phyloP scores from a whole-genome alignment of 2,888 invertebrate genomes.

The Ochropacha duplaris region DNA sequence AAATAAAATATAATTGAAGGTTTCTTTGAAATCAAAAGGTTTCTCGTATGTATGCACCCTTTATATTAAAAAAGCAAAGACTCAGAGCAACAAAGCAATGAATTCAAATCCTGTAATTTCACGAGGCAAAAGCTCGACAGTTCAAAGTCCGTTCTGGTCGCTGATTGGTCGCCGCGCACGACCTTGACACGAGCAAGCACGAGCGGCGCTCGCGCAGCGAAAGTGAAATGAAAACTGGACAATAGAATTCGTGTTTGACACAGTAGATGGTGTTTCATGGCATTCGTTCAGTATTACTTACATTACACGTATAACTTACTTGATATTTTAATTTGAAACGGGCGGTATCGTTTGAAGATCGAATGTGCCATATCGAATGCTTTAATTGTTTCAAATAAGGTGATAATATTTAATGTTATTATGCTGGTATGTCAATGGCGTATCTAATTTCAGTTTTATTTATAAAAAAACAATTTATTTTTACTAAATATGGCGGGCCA shows the following conservation, averaged over 20 bases:
- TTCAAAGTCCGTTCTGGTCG: neutral
- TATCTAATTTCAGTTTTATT: neutral
- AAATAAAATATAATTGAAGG: too few species aligned
- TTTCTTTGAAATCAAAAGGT: too few species aligned
- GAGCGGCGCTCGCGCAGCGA: conserved; percentile 36
- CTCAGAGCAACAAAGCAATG: too few species aligned
- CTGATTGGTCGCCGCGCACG: conserved; percentile 10
- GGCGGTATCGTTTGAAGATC: neutral
- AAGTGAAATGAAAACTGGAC: conserved; percentile 47
- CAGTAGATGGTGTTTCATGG: neutral
- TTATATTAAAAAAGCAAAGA: too few species aligned
- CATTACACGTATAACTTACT: conserved; percentile 1
- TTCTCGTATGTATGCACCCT: too few species aligned
- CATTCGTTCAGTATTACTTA: neutral
- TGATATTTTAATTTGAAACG: neutral
- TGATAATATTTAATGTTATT: neutral
- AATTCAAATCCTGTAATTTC: neutral
- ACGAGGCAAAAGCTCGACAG: neutral
- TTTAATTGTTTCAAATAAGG: neutral
- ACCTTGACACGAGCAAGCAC: conserved; percentile 52
- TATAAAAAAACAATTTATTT: too few species aligned
- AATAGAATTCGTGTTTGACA: neutral
- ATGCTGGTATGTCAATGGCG: neutral
- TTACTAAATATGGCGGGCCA: too few species aligned
- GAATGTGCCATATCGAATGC: neutral